Evolutionary conservation across 2,888 invertebrate species (phyloP), one percentile per base, ranked within the genome.

Genomic region (Rosalia funebris): DNA sequence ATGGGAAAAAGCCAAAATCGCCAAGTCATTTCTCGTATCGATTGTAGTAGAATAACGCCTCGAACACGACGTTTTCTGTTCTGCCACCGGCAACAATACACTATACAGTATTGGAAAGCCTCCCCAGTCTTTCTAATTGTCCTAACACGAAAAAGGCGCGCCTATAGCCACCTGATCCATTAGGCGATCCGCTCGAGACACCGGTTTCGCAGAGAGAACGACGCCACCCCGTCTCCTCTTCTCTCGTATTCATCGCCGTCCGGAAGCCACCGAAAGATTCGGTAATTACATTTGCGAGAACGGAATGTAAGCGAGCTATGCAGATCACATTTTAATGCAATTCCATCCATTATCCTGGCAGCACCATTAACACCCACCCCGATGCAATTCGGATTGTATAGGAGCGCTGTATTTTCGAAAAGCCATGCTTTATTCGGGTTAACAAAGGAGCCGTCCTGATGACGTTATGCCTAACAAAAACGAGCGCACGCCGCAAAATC

Each of bases 291-390:
- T 77, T 77, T 76, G 73, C 74, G 73, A 73, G 72, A 72, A 72
- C 71, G 72, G 73, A 75, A 76, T 78, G 77, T 79, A 78, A 77
- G 71, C 79, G 78, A 76, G 77, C 81, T 81, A 81, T 82, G 82
- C 82, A 82, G 82, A 82, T 83, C 83, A 81, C 82, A 82, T 82
- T 83, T 82, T 83, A 82, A 82, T 82, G 82, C 82, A 82, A 82
- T 83, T 82, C 82, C 81, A 82, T 82, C 82, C 83, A 82, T 82
- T 83, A 82, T 82, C 80, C 79, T 77, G 81, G 79, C 79, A 78
- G 79, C 71, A 79, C 82, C 81, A 82, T 82, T 82, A 82, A 79
- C 81, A 78, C 81, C 78, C 76, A 74, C 78, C 76, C 76, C 78
- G 79, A 81, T 81, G 80, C 81, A 81, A 81, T 81, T 81, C 80